Base-by-base conservation (phyloP, 2,888 invertebrate species). In the Entomobrya multifasciata region DNA sequence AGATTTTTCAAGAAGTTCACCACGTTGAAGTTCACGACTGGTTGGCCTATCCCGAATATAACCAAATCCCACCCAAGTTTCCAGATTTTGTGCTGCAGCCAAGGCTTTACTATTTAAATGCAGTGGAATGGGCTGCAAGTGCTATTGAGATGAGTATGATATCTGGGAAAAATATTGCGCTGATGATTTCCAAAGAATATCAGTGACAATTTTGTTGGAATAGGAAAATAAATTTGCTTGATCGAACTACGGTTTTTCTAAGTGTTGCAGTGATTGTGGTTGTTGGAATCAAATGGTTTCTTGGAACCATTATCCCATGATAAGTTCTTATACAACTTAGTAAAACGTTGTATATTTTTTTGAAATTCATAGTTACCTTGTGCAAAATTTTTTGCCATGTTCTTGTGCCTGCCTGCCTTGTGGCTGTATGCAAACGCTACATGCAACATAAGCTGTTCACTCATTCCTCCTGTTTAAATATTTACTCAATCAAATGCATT, bases 61-160 rank as follows among this genome's bases (percentile, higher is more conserved):
- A 89, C 20, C n/a, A 41, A 27, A 76, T 86, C 17, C 89, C 89
- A 15, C 88, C 87, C 20, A 62, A 52, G 15, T 84, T 90, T 8
- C 87, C 88, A 41, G n/a, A 60, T 22, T 89, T 90, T 76, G 60
- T 87, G 22, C 77, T 90, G 5, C 86, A 88, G 44, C 92, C 93
- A 57, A 92, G 92, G 20, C 90, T 95, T 67, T 95, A 94, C 91
- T 93, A 95, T 91, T 92, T 94, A 0, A 95, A 95, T 92, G 94
- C 94, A 5, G 94, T 95, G 77, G 95, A 95, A 92, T 94, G 94
- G 93, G 94, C 94, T 1, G 95, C 95, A 0, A 95, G 95, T 91
- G 95, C 95, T 0, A 95, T 95, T 94, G 95, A 95, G 92, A 95
- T 95, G 94, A 94, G 94, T 91, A 93, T 93, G 8, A 94, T 95